Base-by-base conservation (phyloP, 2,888 invertebrate genomes). In the Dicyrtoma fusca region DNA sequence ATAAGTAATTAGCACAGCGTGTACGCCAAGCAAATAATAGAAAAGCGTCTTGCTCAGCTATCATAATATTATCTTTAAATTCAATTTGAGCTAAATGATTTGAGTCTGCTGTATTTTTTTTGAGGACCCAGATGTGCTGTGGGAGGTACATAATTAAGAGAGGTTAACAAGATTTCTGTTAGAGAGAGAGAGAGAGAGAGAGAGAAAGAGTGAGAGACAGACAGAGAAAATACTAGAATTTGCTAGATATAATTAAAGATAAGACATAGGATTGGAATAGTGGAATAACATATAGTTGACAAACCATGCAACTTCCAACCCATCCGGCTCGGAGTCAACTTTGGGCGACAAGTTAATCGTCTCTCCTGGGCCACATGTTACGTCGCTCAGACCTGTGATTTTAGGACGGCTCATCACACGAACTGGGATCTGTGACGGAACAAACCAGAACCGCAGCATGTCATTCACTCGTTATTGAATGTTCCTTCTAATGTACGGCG, bases 371-470 rank as follows among this genome's bases (percentile, higher is more conserved):
- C 66, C 73, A n/a, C 71, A 44, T 4, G 26, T 66, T 2, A 75
- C 47, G 23, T 74, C 73, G 79, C 88, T 88, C 61, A 93, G 87
- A 0, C 90, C 90, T 73, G 90, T 88, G 74, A 94, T 89, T 84
- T 92, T 91, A 0, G 94, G 94, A 79, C 90, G 87, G 71, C 92
- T 68, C 62, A 71, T 62, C 11, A 74, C 74, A 21, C 71, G 61
- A 19, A 74, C 68, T 6, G 71, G 71, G 19, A 71, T 57, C 65
- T 71, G 26, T 34, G 23, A 13, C 14, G 17, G 34, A 53, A 19
- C 17, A 13, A 8, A 26, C 8, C 3, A 34, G 34, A 34, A 8
- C 34, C 4, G 34, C 34, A 34, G 34, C 34, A 34, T 34, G 34
- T 34, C 34, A 34, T 5, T 34, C 34, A 34, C 3, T 49, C 11